Percentiles rank a stretch among this genome's conserved stretches.
Conservation (phyloP, 2,888 invertebrate genomes). For the Limulus polyphemus region DNA sequence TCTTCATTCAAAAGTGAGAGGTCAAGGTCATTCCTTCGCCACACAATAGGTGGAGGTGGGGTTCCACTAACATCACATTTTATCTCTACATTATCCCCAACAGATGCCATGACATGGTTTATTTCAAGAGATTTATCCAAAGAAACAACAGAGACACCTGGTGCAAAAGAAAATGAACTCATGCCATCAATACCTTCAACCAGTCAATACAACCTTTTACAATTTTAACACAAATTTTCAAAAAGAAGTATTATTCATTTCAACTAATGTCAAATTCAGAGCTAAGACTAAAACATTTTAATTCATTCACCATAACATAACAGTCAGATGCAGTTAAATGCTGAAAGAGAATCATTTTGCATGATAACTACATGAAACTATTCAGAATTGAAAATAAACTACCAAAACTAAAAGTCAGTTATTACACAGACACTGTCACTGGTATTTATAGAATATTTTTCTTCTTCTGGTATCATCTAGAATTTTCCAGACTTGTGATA, state of each 20-base stretch:
- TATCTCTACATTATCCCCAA: slow-evolving; percentile 62
- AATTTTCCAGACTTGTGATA: no score
- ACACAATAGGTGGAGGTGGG: slow-evolving; percentile 52
- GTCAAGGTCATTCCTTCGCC: slow-evolving; percentile 55
- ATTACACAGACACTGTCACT: background rate
- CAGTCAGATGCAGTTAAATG: no score
- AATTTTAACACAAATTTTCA: no score
- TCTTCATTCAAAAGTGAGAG: slow-evolving; percentile 49
- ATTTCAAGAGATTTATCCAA: slow-evolving; percentile 57
- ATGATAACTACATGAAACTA: background rate
- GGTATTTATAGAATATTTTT: no score
- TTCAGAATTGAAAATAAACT: background rate
- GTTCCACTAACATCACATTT: slow-evolving; percentile 61
- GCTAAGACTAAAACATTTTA: no score
- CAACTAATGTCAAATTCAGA: no score
- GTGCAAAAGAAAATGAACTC: background rate
- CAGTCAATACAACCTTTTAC: background rate
- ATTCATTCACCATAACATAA: no score
- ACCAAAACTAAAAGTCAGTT: background rate
- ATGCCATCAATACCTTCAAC: background rate
- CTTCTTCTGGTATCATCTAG: no score
- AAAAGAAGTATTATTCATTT: no score
- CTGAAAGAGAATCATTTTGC: no score
- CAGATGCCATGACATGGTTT: slow-evolving; percentile 54
- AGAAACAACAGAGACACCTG: slow-evolving; percentile 57